Evolutionary conservation across 2,888 invertebrate species (phyloP).

Genomic region (Hydropsyche betteni): DNA sequence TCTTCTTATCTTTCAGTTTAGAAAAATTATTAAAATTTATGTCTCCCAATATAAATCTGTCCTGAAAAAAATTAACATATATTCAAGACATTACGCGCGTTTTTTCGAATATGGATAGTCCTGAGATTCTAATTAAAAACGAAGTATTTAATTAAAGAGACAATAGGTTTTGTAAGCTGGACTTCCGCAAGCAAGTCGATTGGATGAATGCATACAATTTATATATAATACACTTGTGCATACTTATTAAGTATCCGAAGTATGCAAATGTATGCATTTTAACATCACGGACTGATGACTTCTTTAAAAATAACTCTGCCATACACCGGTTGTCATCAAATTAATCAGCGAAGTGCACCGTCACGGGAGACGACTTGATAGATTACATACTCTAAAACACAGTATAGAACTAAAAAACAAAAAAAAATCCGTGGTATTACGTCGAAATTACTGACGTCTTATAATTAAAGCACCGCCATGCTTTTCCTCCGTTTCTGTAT

Average conservation of each 20-base stretch:
- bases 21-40: too few species aligned
- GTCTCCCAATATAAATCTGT: too few species aligned
- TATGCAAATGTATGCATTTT: slow-evolving; percentile 38
- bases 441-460: not conserved
- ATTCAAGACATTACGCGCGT: too few species aligned
- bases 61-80: too few species aligned
- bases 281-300: slow-evolving; percentile 42
- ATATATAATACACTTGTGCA: not conserved
- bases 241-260: slow-evolving; percentile 7
- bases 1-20: not conserved
- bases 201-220: too few species aligned
- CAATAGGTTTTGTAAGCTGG: too few species aligned
- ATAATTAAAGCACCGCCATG: slow-evolving; percentile 13
- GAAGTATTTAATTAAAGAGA: too few species aligned
- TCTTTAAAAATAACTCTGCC: slow-evolving; percentile 43
- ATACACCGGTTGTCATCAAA: slow-evolving; percentile 43
- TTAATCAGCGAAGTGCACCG: slow-evolving; percentile 45
- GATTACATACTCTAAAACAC: slow-evolving; percentile 25
- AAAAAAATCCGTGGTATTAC: slow-evolving; percentile 9
- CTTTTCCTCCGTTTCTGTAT: too few species aligned
- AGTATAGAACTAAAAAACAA: slow-evolving; percentile 16
- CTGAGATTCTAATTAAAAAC: too few species aligned
- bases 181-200: too few species aligned
- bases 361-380: slow-evolving; percentile 38
- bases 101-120: too few species aligned